Percentiles rank a stretch among this genome's conserved stretches.
These are phyloP conservation scores for Galeruca laticollis DNA, from an alignment of 2,888 invertebrate genomes.

Conservation along the genomic window DNA sequence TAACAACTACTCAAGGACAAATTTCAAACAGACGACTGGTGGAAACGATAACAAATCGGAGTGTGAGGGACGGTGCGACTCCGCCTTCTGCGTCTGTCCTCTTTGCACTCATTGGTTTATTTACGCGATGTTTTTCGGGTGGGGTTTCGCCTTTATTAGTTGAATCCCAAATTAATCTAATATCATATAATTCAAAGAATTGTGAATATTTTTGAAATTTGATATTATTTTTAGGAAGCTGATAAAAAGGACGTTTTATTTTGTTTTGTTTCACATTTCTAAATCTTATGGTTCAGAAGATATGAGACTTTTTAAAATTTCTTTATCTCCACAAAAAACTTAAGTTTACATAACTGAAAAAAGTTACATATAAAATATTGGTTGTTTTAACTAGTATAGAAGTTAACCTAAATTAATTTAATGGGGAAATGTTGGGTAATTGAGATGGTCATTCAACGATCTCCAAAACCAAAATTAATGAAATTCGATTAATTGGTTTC, in stretches of 20 bases:
- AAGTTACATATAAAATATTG: too few relatives aligned
- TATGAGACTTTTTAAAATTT: constrained; percentile 12
- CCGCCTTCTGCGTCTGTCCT: constrained; percentile 36
- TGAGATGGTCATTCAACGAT: too few relatives aligned
- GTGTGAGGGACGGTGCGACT: constrained; percentile 39
- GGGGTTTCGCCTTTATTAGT: constrained; percentile 13
- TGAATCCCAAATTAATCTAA: constrained; percentile 8
- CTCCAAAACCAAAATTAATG: too few relatives aligned
- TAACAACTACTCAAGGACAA: constrained; percentile 48
- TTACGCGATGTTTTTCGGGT: constrained; percentile 20
- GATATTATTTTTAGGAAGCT: neutral
- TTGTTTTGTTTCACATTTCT: neutral
- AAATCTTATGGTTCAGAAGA: neutral
- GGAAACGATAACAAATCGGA: constrained; percentile 39
- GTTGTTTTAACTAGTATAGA: too few relatives aligned
- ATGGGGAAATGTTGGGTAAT: too few relatives aligned
- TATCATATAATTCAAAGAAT: constrained; percentile 6
- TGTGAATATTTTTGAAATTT: neutral
- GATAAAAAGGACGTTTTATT: constrained; percentile 35
- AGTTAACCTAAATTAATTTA: too few relatives aligned
- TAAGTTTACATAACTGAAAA: neutral
- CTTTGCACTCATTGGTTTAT: constrained; percentile 26
- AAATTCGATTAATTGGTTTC: too few relatives aligned
- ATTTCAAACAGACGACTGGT: constrained; percentile 36
- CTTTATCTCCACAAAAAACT: constrained; percentile 26